Evolutionary conservation across 2,888 invertebrate genomes (phyloP).

Genomic region (Tiliacea aurago): DNA sequence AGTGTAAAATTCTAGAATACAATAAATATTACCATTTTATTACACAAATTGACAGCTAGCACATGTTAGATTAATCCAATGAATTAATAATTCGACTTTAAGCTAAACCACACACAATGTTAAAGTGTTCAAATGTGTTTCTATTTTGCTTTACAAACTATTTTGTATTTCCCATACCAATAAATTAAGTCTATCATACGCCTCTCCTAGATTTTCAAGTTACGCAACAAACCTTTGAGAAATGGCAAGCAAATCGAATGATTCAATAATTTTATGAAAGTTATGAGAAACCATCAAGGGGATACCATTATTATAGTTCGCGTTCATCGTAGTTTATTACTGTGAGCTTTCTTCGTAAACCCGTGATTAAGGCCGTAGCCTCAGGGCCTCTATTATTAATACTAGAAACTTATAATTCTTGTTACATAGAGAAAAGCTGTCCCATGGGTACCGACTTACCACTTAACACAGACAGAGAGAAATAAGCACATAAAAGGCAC

Average conservation of each 20-base stretch:
- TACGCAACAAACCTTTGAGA: background rate
- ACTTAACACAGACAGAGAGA: too few relatives aligned
- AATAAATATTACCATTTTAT: too few relatives aligned
- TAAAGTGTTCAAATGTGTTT: background rate
- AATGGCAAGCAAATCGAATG: slow-evolving; percentile 8
- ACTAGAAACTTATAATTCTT: slow-evolving; percentile 16
- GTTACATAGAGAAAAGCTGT: slow-evolving; percentile 10
- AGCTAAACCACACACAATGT: background rate
- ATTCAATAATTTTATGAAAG: slow-evolving; percentile 37
- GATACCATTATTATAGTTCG: slow-evolving; percentile 34
- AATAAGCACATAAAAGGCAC: too few relatives aligned
- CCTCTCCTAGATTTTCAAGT: background rate
- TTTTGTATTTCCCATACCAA: background rate
- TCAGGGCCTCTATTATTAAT: slow-evolving; percentile 21
- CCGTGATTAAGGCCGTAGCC: slow-evolving; percentile 28
- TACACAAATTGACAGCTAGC: too few relatives aligned
- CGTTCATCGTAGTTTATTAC: slow-evolving; percentile 20
- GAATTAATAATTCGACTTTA: background rate
- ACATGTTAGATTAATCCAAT: too few relatives aligned
- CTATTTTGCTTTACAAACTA: background rate
- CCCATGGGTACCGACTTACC: too few relatives aligned
- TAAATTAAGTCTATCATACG: background rate
- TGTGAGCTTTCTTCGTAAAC: slow-evolving; percentile 39
- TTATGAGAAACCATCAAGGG: slow-evolving; percentile 33
- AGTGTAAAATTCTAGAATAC: too few relatives aligned